Conservation (phyloP, 23 tunicate genomes). For the Pegea sp. region DNA sequence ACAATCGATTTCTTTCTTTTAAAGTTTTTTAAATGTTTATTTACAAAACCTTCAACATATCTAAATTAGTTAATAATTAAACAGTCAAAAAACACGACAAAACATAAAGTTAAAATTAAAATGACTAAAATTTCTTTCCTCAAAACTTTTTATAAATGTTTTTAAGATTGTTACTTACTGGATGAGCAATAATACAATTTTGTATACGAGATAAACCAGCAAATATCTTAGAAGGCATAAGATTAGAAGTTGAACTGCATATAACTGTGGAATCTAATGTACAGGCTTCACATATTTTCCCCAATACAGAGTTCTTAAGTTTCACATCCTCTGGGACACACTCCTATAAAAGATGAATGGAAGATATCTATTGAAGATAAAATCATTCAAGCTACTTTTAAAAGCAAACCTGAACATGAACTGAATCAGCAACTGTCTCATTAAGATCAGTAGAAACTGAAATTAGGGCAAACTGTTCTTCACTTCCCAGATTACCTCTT, state of each 20-base stretch:
- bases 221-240: conserved; percentile 72
- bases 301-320: conserved; percentile 59
- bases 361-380: not conserved
- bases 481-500: conserved; percentile 41
- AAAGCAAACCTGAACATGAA: conserved; percentile 42
- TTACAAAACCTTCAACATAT: too few relatives aligned
- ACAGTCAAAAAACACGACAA: not conserved
- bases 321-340: conserved; percentile 88
- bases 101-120: not conserved
- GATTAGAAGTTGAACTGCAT: conserved; percentile 77
- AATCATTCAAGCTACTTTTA: too few relatives aligned
- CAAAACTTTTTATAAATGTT: not conserved
- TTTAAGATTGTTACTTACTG: conserved; percentile 8
- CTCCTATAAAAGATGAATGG: conserved; percentile 18
- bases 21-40: too few relatives aligned
- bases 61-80: too few relatives aligned
- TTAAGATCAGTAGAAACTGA: conserved; percentile 17
- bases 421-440: conserved; percentile 38
- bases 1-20: too few relatives aligned
- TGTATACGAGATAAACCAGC: conserved; percentile 20
- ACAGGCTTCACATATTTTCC: conserved; percentile 17
- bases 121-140: not conserved
- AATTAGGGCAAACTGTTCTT: conserved; percentile 44
- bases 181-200: conserved; percentile 78
- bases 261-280: conserved; percentile 27